Percentiles rank a stretch among this genome's conserved stretches.
Evolutionary conservation across 2,888 invertebrate species (phyloP).

Genomic region (Tetragnatha montana): DNA sequence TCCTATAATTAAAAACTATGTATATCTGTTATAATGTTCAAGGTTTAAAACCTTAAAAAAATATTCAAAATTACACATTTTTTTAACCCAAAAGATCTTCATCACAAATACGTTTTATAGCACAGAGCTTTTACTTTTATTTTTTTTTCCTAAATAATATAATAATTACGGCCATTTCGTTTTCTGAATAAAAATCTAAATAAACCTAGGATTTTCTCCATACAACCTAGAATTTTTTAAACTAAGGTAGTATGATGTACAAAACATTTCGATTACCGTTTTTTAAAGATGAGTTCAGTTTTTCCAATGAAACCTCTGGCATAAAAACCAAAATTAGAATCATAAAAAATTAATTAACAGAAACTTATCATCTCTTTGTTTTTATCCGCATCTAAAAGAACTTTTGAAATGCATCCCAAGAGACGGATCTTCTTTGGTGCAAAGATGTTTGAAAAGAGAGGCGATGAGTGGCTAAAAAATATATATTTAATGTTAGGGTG

Average conservation of each 20-base stretch:
- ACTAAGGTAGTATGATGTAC: background rate
- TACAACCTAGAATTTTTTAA: too few relatives aligned
- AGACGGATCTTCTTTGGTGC: slow-evolving; percentile 13
- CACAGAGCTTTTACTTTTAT: background rate
- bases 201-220: too few relatives aligned
- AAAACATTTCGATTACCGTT: background rate
- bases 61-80: too few relatives aligned
- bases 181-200: too few relatives aligned
- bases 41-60: too few relatives aligned
- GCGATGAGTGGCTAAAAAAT: slow-evolving; percentile 26
- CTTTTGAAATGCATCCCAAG: slow-evolving; percentile 2
- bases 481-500: background rate
- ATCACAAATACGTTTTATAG: too few relatives aligned
- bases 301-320: background rate
- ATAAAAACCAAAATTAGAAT: slow-evolving; percentile 21
- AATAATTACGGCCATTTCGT: background rate
- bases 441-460: background rate
- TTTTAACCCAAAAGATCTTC: too few relatives aligned
- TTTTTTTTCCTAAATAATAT: background rate
- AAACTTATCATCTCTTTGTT: slow-evolving; percentile 35
- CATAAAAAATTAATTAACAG: slow-evolving; percentile 53
- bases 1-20: background rate
- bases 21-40: too few relatives aligned
- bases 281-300: background rate
- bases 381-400: background rate